Evolutionary conservation across 2,797 vertebrate species (phyloP).

Genomic region (Chanos chanos): DNA sequence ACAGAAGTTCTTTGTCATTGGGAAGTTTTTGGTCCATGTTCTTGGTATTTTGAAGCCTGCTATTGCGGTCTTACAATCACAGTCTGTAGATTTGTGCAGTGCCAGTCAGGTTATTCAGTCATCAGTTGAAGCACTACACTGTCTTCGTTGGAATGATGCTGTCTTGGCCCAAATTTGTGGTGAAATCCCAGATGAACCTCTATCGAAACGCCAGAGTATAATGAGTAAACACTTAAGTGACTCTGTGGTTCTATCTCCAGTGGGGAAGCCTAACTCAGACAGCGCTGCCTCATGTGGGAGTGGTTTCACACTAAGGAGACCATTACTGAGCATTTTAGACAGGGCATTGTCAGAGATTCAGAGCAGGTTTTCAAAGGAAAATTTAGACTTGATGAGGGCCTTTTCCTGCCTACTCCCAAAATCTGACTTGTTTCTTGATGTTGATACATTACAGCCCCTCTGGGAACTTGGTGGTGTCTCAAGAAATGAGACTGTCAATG

Average conservation of each 20-base stretch:
- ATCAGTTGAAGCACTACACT: not conserved
- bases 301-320: no score
- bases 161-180: no score
- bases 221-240: no score
- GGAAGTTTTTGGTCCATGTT: not conserved
- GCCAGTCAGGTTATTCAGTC: not conserved
- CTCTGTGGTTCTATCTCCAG: no score
- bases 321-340: constrained; percentile 5
- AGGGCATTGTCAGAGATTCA: constrained; percentile 8
- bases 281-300: no score
- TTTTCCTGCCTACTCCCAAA: not conserved
- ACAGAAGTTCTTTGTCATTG: not conserved
- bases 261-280: no score
- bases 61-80: not conserved
- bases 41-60: constrained; percentile 5
- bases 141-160: no score
- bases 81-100: constrained; percentile 1
- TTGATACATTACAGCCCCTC: not conserved
- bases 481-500: no score
- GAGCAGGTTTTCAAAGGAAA: constrained; percentile 9
- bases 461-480: not conserved
- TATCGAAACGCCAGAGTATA: not conserved
- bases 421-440: not conserved
- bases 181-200: not conserved
- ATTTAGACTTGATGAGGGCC: not conserved